Conservation (phyloP, 2,797 vertebrate species). For the Lerista edwardsae region DNA sequence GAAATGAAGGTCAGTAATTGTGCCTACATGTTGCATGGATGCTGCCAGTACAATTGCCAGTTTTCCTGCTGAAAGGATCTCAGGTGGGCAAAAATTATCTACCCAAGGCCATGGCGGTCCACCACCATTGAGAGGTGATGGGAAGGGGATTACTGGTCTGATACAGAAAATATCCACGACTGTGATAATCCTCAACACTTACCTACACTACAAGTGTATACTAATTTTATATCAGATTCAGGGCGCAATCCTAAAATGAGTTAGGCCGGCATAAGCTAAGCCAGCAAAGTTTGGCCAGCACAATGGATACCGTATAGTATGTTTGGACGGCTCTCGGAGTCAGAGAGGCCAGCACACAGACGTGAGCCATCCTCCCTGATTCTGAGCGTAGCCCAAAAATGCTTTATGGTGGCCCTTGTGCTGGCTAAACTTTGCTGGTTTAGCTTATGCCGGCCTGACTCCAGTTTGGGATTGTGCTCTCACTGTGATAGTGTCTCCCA, state of each 20-base stretch:
- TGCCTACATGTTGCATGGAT: neutral
- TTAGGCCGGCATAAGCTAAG: too few relatives aligned
- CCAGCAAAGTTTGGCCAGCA: too few relatives aligned
- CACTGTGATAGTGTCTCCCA: neutral
- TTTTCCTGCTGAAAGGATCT: neutral
- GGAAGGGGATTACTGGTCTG: neutral
- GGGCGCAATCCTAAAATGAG: too few relatives aligned
- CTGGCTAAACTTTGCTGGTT: too few relatives aligned
- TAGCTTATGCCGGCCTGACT: too few relatives aligned
- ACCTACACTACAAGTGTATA: neutral
- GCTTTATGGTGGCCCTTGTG: too few relatives aligned
- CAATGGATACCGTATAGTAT: too few relatives aligned
- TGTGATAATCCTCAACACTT: neutral
- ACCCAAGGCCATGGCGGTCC: neutral
- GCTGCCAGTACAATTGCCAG: neutral
- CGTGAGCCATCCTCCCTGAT: too few relatives aligned
- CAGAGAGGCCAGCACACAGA: too few relatives aligned
- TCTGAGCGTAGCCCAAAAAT: too few relatives aligned
- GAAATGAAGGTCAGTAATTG: neutral
- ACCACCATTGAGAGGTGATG: neutral
- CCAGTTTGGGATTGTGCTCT: too few relatives aligned
- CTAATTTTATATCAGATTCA: neutral
- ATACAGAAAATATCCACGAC: neutral
- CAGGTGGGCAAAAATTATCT: neutral
- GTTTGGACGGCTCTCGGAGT: too few relatives aligned